Evolutionary conservation across 2,797 vertebrate genomes (phyloP), one percentile per base, ranked within the genome.

Genomic region (Tenualosa thibaudeaui): DNA sequence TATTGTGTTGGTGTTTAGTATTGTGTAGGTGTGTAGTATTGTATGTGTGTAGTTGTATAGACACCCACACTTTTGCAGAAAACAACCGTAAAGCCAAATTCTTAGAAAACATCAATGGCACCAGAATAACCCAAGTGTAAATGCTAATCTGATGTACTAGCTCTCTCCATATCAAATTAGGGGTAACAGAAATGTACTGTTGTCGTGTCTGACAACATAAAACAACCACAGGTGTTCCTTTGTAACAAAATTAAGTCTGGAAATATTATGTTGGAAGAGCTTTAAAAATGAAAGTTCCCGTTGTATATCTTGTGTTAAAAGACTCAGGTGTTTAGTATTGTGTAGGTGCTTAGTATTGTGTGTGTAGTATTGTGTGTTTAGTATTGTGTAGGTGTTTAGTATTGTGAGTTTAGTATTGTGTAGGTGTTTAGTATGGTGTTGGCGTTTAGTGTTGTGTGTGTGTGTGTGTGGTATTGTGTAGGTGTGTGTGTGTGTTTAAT

Each of bases 61-160:
- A n/a, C n/a, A n/a, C n/a, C n/a, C n/a, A n/a, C n/a, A n/a, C n/a
- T n/a, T n/a, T n/a, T n/a, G n/a, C n/a, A 78, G 71, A 78, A 43
- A 78, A 78, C 71, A 19, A 22, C 40, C 22, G 71, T 78, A 78
- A 78, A 78, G 71, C 71, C 71, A 78, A 78, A 78, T 46, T 46
- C 71, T 78, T 78, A 78, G 71, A 78, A 46, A 78, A 43, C 71
- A 2, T 78, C 71, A 43, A 43, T 78, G 71, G 71, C 71, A 46
- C 37, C 71, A 78, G 71, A 78, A 78, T 78, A 78, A 78, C 40
- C 71, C 71, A 40, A 43, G 15, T 78, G 40, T 46, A 43, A 78
- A 78, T 15, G 46, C 71, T 78, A 78, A 78, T 78, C 71, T 43
- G 71, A 78, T 78, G 71, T 78, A 43, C 71, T 78, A 22, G 68